Evolutionary conservation across 2,797 vertebrate species (phyloP), one percentile per base, ranked within the genome.

Genomic region (Halcyon badia): DNA sequence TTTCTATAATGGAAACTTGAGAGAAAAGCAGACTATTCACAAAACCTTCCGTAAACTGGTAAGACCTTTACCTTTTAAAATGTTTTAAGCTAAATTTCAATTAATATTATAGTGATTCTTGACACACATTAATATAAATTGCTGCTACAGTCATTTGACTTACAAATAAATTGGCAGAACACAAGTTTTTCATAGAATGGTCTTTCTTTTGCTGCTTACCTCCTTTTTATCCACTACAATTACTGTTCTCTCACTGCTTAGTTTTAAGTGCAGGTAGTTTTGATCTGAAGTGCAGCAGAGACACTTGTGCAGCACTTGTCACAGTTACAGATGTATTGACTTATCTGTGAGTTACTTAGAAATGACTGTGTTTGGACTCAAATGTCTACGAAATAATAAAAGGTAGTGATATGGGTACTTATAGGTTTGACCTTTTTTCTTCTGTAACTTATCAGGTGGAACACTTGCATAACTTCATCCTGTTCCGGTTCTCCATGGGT

Each of bases 401-500:
- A 61, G 7, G 22, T 16, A 39, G 16, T 46, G 58, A 54, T 72
- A 35, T 13, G 72, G 20, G 6, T 56, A 24, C 39, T 78, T 46
- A 22, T 64, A 13, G 19, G 19, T 66, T 33, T 73, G 62, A 95
- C 15, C n/a, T 65, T 71, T 57, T 49, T 71, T 35, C 71, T 95
- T 87, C 91, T 97, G 46, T 86, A 65, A 94, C 39, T 82, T 92
- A 17, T 62, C 97, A 99, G 99, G 99, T 99, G 93, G 99, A 99
- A 68, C 99, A 99, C 79, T 97, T 99, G 80, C 99, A 99, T 97
- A 99, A 99, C 93, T 99, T 99, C 96, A 99, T 99, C 97, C 98
- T 99, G 95, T 99, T 99, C 96, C 99, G 99, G n/a, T 99, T 99
- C 97, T 99, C 99, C 42, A 99, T 99, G 99, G 99, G 99, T 35